Base-by-base conservation (phyloP, 2,797 vertebrate genomes). In the Gymnoscopelus braueri region DNA sequence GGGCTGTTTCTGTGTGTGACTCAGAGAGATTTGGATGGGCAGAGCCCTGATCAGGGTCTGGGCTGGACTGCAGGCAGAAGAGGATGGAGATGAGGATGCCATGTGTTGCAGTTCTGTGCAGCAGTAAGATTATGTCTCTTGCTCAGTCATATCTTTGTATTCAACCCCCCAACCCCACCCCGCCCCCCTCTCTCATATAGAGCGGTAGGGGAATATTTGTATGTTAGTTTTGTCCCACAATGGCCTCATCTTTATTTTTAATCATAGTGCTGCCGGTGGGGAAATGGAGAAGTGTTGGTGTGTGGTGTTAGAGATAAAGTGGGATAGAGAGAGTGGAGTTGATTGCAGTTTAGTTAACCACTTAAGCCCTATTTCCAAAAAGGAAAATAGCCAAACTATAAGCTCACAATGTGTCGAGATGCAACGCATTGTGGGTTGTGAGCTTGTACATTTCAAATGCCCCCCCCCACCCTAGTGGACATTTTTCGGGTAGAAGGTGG, bases 221-320 rank as follows among this genome's bases (percentile, higher is more conserved):
- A 9, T 62, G 13, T 48, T 9, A 24, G 39, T 55, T 71, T 47
- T 47, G 50, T 77, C 59, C 19, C 56, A 29, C 69, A 13, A 51
- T 67, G 66, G 66, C 55, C 8, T 55, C 35, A 15, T 62, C 47
- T 29, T 4, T 19, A 44, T 15, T 4, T 68, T 54, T 76, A 76
- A 78, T 72, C 63, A 54, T 61, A 73, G 58, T 35, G 67, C 55
- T 69, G 65, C 50, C 7, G 29, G 60, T 39, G 60, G 59, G 64
- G 56, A 3, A 39, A n/a, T 65, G 55, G 63, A 58, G 69, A 26
- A 49, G 70, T 57, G 67, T 44, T 15, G 53, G 14, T 0, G 3
- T 66, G 54, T 62, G 77, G 63, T 69, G 51, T 77, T 60, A 62
- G 68, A 60, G 62, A 24, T 78, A 64, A 64, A 14, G 55, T 32